phyloP scores from a whole-genome alignment of 2,113 vertebrate species.

The Antigone vipio region DNA sequence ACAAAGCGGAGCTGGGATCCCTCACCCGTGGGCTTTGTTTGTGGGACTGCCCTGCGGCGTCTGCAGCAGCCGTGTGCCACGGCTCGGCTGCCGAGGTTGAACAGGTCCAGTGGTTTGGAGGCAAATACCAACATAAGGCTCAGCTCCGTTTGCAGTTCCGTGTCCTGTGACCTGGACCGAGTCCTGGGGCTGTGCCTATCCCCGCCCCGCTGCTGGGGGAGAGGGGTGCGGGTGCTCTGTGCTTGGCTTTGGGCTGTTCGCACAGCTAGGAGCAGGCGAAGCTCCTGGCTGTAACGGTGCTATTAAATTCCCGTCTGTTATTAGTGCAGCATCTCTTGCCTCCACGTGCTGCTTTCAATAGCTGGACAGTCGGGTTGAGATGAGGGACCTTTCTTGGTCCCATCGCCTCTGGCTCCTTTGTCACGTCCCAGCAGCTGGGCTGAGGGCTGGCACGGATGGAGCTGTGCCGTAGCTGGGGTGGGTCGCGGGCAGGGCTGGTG shows the following conservation, averaged over 20 bases:
- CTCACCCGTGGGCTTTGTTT: neutral
- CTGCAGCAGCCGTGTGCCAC: accelerated
- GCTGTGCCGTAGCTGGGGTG: accelerated
- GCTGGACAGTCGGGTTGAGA: accelerated
- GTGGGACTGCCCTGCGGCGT: accelerated
- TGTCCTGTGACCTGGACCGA: neutral
- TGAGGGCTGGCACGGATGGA: neutral
- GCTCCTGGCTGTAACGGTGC: neutral
- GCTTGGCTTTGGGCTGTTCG: neutral
- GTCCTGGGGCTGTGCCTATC: neutral
- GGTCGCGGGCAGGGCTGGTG: accelerated
- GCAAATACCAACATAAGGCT: neutral
- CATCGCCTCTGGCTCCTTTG: neutral
- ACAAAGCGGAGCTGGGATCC: neutral
- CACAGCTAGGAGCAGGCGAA: accelerated
- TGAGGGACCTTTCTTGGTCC: neutral
- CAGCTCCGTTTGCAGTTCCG: accelerated
- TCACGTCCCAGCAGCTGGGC: neutral
- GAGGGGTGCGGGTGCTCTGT: neutral
- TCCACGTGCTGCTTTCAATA: neutral
- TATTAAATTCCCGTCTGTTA: neutral
- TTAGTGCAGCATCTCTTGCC: neutral
- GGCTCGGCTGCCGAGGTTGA: accelerated
- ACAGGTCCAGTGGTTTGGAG: neutral
- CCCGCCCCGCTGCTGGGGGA: too few relatives aligned